phyloP scores from a whole-genome alignment of 2,797 vertebrate genomes.

The Alosa sapidissima region DNA sequence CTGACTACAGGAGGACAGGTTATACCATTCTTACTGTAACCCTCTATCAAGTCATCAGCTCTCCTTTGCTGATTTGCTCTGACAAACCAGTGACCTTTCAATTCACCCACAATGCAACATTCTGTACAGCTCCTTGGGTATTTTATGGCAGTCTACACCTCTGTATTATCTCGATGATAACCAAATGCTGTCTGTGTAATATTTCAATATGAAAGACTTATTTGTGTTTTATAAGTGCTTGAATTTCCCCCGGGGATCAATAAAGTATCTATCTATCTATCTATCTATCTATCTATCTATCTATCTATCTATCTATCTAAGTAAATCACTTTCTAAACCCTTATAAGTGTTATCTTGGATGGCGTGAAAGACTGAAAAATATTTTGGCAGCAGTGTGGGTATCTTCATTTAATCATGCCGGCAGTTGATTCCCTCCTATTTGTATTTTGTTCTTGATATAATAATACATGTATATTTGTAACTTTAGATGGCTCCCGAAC shows the following conservation, averaged over 20 bases:
- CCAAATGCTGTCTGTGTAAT: not conserved
- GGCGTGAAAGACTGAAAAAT: not conserved
- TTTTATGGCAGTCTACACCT: not conserved
- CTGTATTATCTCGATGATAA: not conserved
- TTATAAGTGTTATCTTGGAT: not conserved
- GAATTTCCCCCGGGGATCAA: too few species aligned
- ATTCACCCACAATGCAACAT: not conserved
- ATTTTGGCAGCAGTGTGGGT: not conserved
- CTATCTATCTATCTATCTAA: too few species aligned
- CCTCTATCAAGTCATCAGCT: not conserved
- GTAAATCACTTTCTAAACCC: too few species aligned
- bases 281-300: too few species aligned
- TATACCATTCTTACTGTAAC: not conserved
- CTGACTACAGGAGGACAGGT: not conserved
- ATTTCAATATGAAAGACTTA: not conserved
- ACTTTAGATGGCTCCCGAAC: not conserved
- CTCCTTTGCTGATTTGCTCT: not conserved
- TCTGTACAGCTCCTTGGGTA: not conserved
- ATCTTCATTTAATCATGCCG: not conserved
- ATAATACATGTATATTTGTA: not conserved
- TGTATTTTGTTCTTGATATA: not conserved
- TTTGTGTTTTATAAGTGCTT: not conserved
- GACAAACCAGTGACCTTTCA: constrained; percentile 23
- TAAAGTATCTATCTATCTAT: too few species aligned
- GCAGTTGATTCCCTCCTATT: not conserved